Base-by-base conservation (phyloP, 2,888 invertebrate species). In the Pristionchus maxplancki region DNA sequence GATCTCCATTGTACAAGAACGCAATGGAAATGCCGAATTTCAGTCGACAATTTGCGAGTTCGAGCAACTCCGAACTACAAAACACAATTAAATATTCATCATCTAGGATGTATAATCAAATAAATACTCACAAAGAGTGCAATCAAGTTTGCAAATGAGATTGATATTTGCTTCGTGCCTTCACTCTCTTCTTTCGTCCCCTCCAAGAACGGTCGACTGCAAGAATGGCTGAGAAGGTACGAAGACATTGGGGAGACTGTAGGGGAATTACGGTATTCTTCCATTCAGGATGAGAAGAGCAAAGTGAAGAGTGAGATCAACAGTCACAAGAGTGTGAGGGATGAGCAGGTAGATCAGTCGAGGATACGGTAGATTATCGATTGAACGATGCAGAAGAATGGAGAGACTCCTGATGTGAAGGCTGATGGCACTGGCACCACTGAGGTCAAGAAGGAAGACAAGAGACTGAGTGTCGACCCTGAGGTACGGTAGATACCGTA, bases 361-460 rank as follows among this genome's bases (percentile, higher is more conserved):
- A 37, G 37, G 37, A 71, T 71, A 71, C 37, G 20, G 71, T 37
- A 71, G 44, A 34, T 17, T 8, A 71, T 71, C 20, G 24, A 78
- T 44, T 9, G 17, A 37, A 2, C n/a, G n/a, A 78, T 44, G 78
- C 44, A 78, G 78, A 37, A 24, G 37, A 24, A 3, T 44, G 44
- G 9, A 1, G 44, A 48, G n/a, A 28, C 44, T 28, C 44, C 44
- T n/a, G 44, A 78, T 44, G 78, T 44, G 44, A 78, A 44, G 78
- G 28, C 44, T 28, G 78, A 78, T 4, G 78, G 78, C 15, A 28
- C 44, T 8, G 78, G 78, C 15, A 17, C 37, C 1, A 44, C 78
- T 83, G 53, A 83, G 31, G 44, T 83, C 20, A 53, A 53, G 81
- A 81, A 81, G 17, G 83, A 84, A 44, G 58, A 84, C n/a, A 58